A percentile compares a stretch with the other conserved stretches of the same genome.
Evolutionary conservation across 2,888 invertebrate genomes (phyloP).

Genomic region (Noctua janthina): DNA sequence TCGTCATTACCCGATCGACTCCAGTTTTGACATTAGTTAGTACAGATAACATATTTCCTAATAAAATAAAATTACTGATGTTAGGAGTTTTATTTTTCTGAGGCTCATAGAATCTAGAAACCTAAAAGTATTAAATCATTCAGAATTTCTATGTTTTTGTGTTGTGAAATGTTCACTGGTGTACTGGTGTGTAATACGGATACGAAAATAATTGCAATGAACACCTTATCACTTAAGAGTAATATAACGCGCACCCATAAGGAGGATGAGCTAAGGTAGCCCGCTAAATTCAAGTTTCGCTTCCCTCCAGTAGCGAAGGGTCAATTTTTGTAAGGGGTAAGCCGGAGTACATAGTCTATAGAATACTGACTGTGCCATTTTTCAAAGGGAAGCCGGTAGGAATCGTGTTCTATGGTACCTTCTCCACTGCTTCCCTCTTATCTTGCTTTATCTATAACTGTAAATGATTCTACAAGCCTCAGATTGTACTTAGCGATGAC

Average conservation of each 20-base stretch:
- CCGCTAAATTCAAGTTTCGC: too few species aligned
- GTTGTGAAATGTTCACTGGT: not conserved
- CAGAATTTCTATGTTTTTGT: not conserved
- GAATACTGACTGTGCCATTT: too few species aligned
- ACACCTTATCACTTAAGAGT: constrained; percentile 15
- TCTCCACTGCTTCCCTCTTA: too few species aligned
- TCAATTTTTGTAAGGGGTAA: too few species aligned
- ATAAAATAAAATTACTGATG: constrained; percentile 2
- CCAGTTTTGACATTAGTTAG: not conserved
- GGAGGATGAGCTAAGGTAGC: too few species aligned
- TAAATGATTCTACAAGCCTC: constrained; percentile 17
- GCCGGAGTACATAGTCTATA: too few species aligned
- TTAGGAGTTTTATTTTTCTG: not conserved
- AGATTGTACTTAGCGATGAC: constrained; percentile 7
- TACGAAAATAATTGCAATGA: not conserved
- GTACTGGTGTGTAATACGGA: too few species aligned
- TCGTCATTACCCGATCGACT: not conserved
- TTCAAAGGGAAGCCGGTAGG: too few species aligned
- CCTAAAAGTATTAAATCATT: not conserved
- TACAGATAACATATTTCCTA: constrained; percentile 9
- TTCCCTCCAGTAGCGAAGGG: too few species aligned
- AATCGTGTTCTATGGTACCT: too few species aligned
- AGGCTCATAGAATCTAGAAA: constrained; percentile 17
- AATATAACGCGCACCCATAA: not conserved
- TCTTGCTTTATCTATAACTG: not conserved